Base-by-base conservation (phyloP, 2,113 vertebrate species). In the Aix galericulata region DNA sequence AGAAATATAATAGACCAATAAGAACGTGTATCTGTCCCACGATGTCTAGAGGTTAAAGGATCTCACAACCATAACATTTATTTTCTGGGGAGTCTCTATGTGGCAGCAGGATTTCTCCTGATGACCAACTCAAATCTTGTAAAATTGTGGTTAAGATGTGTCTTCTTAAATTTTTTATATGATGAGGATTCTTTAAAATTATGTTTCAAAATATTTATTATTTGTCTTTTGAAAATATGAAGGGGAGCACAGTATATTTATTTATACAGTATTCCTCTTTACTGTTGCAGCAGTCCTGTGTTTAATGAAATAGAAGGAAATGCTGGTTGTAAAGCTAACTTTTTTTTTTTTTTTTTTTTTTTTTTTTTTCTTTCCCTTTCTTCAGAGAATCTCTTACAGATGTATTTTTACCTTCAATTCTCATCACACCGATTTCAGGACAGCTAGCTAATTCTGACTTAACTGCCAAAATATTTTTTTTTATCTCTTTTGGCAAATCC, bases 291-390 rank as follows among this genome's bases (percentile, higher is more conserved):
- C 23, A 86, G 25, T 72, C 9, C 7, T 55, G 4, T 82, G 36
- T 85, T 95, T 62, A 50, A 59, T 92, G 46, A 94, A 94, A 91
- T 15, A 87, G 27, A 82, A 88, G 56, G 3, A 73, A 58, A 91
- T 74, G 14, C 84, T 89, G 71, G 90, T 60, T 55, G 77, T 11
- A 86, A 96, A 71, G 9, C 29, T 82, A 82, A 42, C 7, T 22
- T 9, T 17, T 40, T 66, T 86, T 92, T 83, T 8, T 22, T 40
- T 56, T 13, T 17, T 27, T 23, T 69, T n/a, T 36, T 36, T 36
- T 36, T 36, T 36, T 36, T 36, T 36, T 36, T 36, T 36, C 9
- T 4, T 4, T 5, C 17, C 15, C 9, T n/a, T 4, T 4, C 7
- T 23, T 18, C 9, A 79, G 36, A 42, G 38, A 93, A 81, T 68